Conservation (phyloP, 1,140 invertebrate species). For the Scaptomyza graminum region DNA sequence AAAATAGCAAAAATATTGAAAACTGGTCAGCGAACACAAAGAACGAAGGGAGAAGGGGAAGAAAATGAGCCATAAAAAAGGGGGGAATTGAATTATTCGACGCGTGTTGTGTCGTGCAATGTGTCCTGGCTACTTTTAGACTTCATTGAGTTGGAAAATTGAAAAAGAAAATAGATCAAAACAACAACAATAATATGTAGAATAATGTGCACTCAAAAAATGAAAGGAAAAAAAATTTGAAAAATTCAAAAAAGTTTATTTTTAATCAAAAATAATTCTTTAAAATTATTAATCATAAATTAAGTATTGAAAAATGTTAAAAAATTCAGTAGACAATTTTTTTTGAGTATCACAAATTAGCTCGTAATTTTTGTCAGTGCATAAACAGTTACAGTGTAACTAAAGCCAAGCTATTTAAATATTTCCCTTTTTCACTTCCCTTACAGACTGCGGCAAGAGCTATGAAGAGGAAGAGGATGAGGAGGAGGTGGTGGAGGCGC, state of each 20-base stretch:
- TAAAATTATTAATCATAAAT: too few species aligned
- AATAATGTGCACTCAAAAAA: not conserved
- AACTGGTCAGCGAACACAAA: not conserved
- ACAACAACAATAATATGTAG: not conserved
- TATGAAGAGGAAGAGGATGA: constrained; percentile 61
- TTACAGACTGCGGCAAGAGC: constrained; percentile 73
- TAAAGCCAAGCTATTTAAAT: not conserved
- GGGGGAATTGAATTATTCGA: constrained; percentile 66
- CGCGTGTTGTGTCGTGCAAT: constrained; percentile 41
- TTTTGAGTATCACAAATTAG: too few species aligned
- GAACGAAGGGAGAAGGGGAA: too few species aligned
- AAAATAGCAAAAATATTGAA: constrained; percentile 58
- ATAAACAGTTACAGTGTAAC: not conserved
- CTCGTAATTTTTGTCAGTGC: too few species aligned
- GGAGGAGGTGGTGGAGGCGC: constrained; percentile 4
- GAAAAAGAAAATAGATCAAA: constrained; percentile 69
- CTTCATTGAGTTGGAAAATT: constrained; percentile 83
- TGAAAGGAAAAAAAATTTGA: not conserved
- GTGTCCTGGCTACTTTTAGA: constrained; percentile 59
- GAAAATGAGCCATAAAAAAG: too few species aligned
- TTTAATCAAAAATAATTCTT: too few species aligned
- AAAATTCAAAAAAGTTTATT: too few species aligned
- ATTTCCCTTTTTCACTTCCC: not conserved
- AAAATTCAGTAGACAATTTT: too few species aligned
- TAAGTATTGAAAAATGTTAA: too few species aligned